Conservation (phyloP, 1,140 invertebrate genomes). For the Rhopalosiphum maidis region DNA sequence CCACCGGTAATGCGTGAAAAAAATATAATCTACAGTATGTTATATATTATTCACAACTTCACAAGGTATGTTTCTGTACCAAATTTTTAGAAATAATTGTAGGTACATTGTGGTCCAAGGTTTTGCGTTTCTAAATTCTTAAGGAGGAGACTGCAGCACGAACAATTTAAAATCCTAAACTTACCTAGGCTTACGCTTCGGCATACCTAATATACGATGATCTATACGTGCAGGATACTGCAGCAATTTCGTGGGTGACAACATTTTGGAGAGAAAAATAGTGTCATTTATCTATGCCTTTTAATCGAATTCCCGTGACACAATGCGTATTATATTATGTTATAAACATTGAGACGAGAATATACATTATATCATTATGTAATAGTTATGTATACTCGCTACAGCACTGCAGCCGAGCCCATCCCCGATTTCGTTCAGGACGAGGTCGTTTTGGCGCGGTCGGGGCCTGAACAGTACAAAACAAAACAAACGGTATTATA, state of each 20-base stretch:
- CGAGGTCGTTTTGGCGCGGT: constrained; percentile 31
- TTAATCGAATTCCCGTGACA: neutral
- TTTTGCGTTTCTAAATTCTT: neutral
- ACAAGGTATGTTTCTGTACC: neutral
- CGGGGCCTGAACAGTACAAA: neutral
- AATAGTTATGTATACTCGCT: neutral
- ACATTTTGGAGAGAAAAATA: neutral
- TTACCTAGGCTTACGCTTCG: too few relatives aligned
- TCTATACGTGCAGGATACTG: too few relatives aligned
- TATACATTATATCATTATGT: neutral
- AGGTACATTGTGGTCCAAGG: too few relatives aligned
- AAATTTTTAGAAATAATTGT: neutral
- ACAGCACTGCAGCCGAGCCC: neutral
- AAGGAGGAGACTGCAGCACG: too few relatives aligned
- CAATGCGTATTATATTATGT: neutral
- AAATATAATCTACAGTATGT: neutral
- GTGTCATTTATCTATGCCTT: neutral
- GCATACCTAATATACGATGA: too few relatives aligned
- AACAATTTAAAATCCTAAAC: too few relatives aligned
- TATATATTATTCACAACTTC: neutral
- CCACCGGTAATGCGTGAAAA: neutral
- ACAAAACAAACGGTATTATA: neutral
- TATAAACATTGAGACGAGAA: neutral
- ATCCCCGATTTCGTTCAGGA: neutral
- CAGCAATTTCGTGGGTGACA: too few relatives aligned